Evolutionary conservation across 2,113 vertebrate species (phyloP).

Genomic region (Pituophis catenifer): DNA sequence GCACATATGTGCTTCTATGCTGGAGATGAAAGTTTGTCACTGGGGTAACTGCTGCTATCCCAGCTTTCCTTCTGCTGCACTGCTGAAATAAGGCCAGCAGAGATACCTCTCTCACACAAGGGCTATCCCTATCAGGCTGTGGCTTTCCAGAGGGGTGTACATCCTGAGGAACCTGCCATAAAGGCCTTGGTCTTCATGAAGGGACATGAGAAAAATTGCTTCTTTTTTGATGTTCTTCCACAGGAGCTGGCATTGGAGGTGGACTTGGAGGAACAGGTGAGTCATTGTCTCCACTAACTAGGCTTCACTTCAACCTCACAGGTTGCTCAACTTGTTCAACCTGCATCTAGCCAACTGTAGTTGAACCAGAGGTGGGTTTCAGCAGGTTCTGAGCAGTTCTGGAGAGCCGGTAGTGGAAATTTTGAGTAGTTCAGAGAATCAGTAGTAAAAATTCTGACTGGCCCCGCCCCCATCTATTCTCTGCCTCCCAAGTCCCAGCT

Average conservation of each 20-base stretch:
- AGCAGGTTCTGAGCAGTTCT: no score
- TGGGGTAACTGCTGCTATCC: not conserved
- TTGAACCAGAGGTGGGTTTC: no score
- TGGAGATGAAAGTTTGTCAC: not conserved
- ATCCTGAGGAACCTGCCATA: not conserved
- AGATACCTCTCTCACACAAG: not conserved
- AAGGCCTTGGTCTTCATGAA: not conserved
- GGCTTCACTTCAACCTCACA: not conserved
- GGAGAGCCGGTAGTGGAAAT: no score
- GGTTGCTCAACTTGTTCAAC: not conserved
- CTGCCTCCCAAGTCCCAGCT: no score
- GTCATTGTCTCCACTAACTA: not conserved
- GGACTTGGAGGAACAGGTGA: constrained; percentile 1
- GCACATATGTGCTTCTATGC: not conserved
- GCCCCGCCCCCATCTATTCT: no score
- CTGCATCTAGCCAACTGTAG: not conserved
- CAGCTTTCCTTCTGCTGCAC: not conserved
- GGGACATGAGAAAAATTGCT: not conserved
- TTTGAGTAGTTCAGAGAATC: no score
- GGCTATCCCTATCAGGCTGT: not conserved
- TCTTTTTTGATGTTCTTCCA: not conserved
- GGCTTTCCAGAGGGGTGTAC: not conserved
- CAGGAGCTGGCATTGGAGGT: constrained; percentile 49
- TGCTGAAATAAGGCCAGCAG: not conserved
- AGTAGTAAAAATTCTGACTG: no score